Percentiles rank a stretch among this genome's conserved stretches.
Evolutionary conservation across 2,113 vertebrate genomes (phyloP).

Genomic region (Micromys minutus): DNA sequence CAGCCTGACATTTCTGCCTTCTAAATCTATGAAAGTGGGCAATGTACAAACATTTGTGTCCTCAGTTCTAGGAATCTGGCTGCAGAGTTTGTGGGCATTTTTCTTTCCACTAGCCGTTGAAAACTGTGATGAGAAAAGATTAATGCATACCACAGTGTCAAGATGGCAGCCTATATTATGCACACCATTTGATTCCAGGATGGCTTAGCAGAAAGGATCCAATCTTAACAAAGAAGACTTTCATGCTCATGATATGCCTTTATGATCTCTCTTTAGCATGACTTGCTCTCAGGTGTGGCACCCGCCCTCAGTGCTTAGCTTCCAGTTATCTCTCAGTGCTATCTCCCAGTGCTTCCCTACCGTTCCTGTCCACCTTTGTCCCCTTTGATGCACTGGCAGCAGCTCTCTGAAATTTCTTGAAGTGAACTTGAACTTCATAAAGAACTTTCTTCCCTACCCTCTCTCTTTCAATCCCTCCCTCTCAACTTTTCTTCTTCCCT

Average conservation of each 20-base stretch:
- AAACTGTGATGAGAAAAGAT: neutral
- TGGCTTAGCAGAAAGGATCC: too few species aligned
- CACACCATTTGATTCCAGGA: neutral
- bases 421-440: neutral
- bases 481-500: neutral
- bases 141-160: too few species aligned
- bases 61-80: neutral
- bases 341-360: neutral
- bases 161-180: neutral
- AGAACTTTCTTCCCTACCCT: too few species aligned
- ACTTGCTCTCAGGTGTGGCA: neutral
- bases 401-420: neutral
- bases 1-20: neutral
- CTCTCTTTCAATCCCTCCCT: neutral
- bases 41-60: neutral
- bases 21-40: neutral
- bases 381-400: neutral
- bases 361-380: too few species aligned
- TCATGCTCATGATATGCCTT: neutral
- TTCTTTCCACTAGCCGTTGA: too few species aligned
- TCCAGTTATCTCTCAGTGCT: neutral
- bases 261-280: neutral
- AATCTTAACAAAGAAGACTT: neutral
- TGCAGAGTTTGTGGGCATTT: neutral
- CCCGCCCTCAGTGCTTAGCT: neutral